Percentiles rank a stretch among this genome's conserved stretches.
Conservation (phyloP, 1,140 invertebrate species). For the Drosophila orosa region DNA sequence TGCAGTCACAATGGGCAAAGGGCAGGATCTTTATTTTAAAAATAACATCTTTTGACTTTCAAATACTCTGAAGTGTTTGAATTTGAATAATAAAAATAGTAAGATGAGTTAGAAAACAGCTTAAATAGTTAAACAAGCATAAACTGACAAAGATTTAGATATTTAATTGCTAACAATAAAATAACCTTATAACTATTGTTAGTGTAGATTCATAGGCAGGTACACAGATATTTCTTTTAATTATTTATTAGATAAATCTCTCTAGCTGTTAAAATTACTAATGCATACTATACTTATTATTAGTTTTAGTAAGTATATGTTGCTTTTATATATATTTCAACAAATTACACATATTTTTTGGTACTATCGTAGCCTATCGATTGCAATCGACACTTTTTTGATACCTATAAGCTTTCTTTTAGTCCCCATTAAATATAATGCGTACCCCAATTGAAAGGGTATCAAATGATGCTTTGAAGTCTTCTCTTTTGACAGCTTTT, state of each 20-base stretch:
- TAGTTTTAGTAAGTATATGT: not conserved
- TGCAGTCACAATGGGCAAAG: slow-evolving; percentile 38
- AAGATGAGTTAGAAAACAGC: not conserved
- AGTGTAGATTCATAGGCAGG: too few species aligned
- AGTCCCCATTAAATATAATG: not conserved
- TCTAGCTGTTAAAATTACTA: too few species aligned
- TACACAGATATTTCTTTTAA: not conserved
- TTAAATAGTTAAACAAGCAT: too few species aligned
- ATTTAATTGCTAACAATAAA: too few species aligned
- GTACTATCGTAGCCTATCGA: not conserved
- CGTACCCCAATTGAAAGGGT: not conserved
- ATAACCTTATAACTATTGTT: too few species aligned
- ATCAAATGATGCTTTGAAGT: slow-evolving; percentile 11
- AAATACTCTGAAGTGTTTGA: not conserved
- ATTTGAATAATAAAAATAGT: not conserved
- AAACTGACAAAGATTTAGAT: too few species aligned
- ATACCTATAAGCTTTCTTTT: not conserved
- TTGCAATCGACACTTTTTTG: not conserved
- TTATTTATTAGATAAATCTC: not conserved
- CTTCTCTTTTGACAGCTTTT: slow-evolving; percentile 29
- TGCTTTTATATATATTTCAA: not conserved
- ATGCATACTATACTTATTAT: not conserved
- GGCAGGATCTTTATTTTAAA: not conserved
- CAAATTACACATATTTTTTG: not conserved
- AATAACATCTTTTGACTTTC: too few species aligned